Base-by-base conservation (phyloP, 92 coral and sea anemone genomes). In the Virgularia gustaviana region DNA sequence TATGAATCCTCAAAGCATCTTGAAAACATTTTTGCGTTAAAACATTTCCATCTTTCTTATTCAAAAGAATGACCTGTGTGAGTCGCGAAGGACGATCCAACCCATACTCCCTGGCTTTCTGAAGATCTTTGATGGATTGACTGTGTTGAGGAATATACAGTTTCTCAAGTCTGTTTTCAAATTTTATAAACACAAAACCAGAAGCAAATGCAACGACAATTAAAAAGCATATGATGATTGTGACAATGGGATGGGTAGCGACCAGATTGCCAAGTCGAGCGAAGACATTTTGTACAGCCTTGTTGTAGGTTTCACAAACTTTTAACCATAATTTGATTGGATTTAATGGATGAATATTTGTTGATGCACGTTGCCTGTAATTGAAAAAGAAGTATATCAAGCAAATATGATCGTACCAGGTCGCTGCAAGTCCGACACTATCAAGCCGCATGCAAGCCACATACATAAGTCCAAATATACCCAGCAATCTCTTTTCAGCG, bases 131-230 rank as follows among this genome's bases (percentile, higher is more conserved):
- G 66, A 82, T 73, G 56, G 96, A 79, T 49, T 81, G 76, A 76
- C 97, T 91, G 37, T 71, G 58, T 70, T 91, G 91, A 0, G 97
- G 97, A 2, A 91, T 80, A 63, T 89, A 91, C 8, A 91, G 73
- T 41, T 89, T 89, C 28, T 77, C 88, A 2, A 90, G 86, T 72
- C 92, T 83, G 73, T 79, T 91, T 77, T 89, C 96, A 30, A 78
- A n/a, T 36, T 72, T 56, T 55, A 86, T 54, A 88, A 95, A 88
- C 2, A 64, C 81, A 25, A 91, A 83, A 12, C 97, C 96, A 51
- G 90, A 74, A 20, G 96, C 71, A 44, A 87, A 88, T 33, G 79
- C 20, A 4, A 86, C 90, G 37, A 66, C 13, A 0, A 66, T 19
- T 6, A 66, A 18, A 24, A 66, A 7, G 30, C 25, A 30, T 42